Percentiles rank a stretch among this genome's conserved stretches.
Evolutionary conservation across 2,888 invertebrate genomes (phyloP).

Genomic region (Agrochola circellaris): DNA sequence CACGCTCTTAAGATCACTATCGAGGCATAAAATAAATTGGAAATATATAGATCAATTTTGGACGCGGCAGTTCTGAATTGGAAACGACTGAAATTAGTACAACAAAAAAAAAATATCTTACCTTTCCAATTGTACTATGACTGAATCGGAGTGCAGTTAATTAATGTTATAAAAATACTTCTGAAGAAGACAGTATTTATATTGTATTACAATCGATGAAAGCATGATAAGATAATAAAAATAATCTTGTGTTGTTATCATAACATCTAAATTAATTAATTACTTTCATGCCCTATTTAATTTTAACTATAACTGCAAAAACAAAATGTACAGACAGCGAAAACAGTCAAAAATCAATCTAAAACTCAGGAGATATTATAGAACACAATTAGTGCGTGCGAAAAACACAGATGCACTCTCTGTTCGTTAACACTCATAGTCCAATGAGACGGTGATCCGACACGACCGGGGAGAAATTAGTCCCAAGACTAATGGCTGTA

Average conservation of each 20-base stretch:
- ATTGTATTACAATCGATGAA: slow-evolving; percentile 13
- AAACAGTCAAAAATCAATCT: not conserved
- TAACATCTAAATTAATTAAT: not conserved
- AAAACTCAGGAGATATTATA: too few species aligned
- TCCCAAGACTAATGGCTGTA: too few species aligned
- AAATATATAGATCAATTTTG: not conserved
- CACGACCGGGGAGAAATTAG: too few species aligned
- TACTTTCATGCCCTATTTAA: not conserved
- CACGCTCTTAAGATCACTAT: not conserved
- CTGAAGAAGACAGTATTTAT: slow-evolving; percentile 23
- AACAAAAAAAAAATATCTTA: not conserved
- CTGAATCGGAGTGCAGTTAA: not conserved
- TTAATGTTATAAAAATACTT: slow-evolving; percentile 4
- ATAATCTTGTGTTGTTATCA: slow-evolving; percentile 1
- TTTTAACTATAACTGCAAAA: slow-evolving; percentile 5
- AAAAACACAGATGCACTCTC: too few species aligned
- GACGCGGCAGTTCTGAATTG: not conserved
- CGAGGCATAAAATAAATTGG: not conserved
- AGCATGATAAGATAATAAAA: slow-evolving; percentile 2
- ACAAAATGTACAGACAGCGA: slow-evolving; percentile 10
- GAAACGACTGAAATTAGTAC: not conserved
- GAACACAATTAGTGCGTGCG: too few species aligned
- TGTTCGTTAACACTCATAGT: too few species aligned
- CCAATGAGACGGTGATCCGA: too few species aligned
- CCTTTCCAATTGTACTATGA: not conserved